A percentile compares a stretch with the other conserved stretches of the same genome.
phyloP scores from a whole-genome alignment of 2,113 vertebrate genomes.

The Elephas maximus region DNA sequence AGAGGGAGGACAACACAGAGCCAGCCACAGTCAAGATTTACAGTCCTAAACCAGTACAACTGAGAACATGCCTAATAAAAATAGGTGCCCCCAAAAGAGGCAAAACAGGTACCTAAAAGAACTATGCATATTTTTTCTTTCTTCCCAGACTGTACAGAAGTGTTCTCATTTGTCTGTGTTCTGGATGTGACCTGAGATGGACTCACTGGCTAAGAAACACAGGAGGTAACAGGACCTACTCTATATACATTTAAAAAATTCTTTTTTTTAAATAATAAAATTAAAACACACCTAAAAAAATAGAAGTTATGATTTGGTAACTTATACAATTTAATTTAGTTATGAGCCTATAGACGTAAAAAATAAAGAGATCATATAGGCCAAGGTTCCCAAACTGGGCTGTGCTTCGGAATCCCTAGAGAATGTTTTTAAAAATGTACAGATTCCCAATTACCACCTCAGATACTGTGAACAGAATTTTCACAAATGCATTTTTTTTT shows the following conservation, averaged over 20 bases:
- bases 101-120: not conserved
- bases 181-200: not conserved
- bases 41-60: not conserved
- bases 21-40: not conserved
- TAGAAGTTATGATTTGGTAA: not conserved
- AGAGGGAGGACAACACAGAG: not conserved
- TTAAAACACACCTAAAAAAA: not conserved
- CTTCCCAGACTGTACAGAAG: not conserved
- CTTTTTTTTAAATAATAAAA: not conserved
- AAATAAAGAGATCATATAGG: not conserved
- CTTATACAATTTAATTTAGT: not conserved
- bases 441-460: not conserved
- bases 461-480: conserved; percentile 2
- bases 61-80: not conserved
- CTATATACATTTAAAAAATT: not conserved
- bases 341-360: not conserved
- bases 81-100: not conserved
- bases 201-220: not conserved
- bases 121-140: not conserved
- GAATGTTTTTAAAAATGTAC: not conserved
- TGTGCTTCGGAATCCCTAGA: not conserved
- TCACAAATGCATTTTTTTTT: not conserved
- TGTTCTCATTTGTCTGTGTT: not conserved
- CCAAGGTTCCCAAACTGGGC: not conserved
- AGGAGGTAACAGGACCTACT: not conserved